phyloP scores from a whole-genome alignment of 92 coral and sea anemone species.

The Anthopleura xanthogrammica region DNA sequence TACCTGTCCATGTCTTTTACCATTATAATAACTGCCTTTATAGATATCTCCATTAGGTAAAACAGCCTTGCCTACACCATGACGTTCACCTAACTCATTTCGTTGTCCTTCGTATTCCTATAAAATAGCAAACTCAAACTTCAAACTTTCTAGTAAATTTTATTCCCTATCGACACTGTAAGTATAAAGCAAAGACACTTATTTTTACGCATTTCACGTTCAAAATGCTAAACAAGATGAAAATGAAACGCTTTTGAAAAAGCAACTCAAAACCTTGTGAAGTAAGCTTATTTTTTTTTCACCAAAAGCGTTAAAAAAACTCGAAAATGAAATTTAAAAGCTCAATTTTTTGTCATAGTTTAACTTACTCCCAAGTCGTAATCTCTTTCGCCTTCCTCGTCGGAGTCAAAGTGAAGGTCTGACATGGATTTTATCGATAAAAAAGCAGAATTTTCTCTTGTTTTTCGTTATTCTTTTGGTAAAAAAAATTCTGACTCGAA shows the following conservation, averaged over 20 bases:
- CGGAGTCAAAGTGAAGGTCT: conserved; percentile 24
- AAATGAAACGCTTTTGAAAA: too few relatives aligned
- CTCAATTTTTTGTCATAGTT: not conserved
- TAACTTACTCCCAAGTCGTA: conserved; percentile 48
- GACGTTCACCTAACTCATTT: conserved; percentile 74
- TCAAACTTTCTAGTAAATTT: too few relatives aligned
- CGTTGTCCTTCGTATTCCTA: conserved; percentile 85
- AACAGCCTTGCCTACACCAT: conserved; percentile 75
- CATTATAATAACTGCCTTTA: conserved; percentile 59
- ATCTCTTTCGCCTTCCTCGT: conserved; percentile 25
- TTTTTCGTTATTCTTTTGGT: not conserved
- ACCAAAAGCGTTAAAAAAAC: not conserved
- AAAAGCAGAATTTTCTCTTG: not conserved
- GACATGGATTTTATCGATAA: conserved; percentile 27
- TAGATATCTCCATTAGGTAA: conserved; percentile 77
- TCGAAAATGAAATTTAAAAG: too few relatives aligned
- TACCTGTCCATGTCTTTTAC: conserved; percentile 76
- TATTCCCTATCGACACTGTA: too few relatives aligned
- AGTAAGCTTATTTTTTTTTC: too few relatives aligned
- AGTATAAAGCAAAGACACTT: too few relatives aligned
- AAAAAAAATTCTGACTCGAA: not conserved
- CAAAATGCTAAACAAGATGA: too few relatives aligned
- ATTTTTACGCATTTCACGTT: too few relatives aligned
- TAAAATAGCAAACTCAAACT: not conserved
- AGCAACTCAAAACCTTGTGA: too few relatives aligned